Evolutionary conservation across 2,113 vertebrate species (phyloP).

Genomic region (Phaethornis superciliosus): DNA sequence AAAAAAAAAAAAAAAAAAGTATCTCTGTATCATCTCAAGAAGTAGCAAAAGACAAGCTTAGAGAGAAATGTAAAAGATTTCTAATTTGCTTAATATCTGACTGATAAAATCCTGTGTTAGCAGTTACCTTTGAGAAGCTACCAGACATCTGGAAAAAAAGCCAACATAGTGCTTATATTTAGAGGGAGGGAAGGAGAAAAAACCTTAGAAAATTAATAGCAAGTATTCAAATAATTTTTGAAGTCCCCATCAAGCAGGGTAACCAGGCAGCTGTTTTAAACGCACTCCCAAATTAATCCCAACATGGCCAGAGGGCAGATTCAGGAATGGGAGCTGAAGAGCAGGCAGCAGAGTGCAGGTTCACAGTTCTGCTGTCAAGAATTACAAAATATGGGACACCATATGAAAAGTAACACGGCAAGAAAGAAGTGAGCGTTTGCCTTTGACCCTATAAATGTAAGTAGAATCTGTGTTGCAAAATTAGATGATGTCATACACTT

Average conservation of each 20-base stretch:
- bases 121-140: background rate
- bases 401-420: rapidly evolving
- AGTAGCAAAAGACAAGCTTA: background rate
- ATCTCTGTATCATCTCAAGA: background rate
- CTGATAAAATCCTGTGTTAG: background rate
- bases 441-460: background rate
- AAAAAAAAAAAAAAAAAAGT: no score
- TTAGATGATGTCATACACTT: background rate
- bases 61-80: background rate
- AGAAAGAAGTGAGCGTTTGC: background rate
- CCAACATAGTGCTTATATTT: background rate
- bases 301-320: rapidly evolving
- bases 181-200: rapidly evolving
- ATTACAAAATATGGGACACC: background rate
- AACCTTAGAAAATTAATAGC: background rate
- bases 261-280: background rate
- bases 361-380: no score
- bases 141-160: background rate
- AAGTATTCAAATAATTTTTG: background rate
- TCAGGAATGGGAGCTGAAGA: rapidly evolving
- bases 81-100: background rate
- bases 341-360: background rate
- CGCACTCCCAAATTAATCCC: background rate
- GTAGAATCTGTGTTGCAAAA: background rate
- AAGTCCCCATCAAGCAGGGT: background rate